phyloP scores from a whole-genome alignment of 2,113 vertebrate species.

The Uropsilus gracilis region DNA sequence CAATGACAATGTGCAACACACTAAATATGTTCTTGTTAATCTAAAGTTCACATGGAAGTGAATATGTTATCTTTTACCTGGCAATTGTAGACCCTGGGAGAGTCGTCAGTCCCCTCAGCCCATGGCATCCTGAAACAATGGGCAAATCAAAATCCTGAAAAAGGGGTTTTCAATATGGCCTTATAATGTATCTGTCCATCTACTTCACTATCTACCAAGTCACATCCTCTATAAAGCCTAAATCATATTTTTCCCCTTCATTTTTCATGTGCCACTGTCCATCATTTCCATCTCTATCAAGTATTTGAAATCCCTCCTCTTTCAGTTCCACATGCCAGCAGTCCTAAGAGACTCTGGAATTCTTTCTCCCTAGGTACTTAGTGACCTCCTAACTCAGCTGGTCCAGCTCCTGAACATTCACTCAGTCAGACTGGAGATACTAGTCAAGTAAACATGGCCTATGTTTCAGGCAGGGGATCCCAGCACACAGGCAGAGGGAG shows the following conservation, averaged over 20 bases:
- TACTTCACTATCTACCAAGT: not conserved
- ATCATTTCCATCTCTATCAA: not conserved
- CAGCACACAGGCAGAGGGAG: too few relatives aligned
- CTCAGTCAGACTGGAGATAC: too few relatives aligned
- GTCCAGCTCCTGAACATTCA: too few relatives aligned
- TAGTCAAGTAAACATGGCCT: too few relatives aligned
- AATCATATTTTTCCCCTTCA: not conserved
- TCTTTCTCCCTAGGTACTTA: too few relatives aligned
- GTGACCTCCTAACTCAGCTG: not conserved
- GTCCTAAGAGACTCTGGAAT: not conserved
- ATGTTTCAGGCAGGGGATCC: too few relatives aligned
- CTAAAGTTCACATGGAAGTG: not conserved
- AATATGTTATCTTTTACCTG: not conserved
- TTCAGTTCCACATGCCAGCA: fast-evolving
- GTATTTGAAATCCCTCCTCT: not conserved
- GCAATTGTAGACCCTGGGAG: not conserved
- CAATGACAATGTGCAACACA: fast-evolving
- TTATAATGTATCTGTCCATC: not conserved
- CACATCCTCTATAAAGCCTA: not conserved
- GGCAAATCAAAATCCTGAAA: not conserved
- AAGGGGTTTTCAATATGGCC: not conserved
- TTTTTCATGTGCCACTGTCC: not conserved
- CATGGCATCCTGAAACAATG: not conserved
- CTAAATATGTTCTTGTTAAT: not conserved
- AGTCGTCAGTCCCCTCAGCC: not conserved